phyloP scores from a whole-genome alignment of 2,797 vertebrate genomes.

The Chelon labrosus region DNA sequence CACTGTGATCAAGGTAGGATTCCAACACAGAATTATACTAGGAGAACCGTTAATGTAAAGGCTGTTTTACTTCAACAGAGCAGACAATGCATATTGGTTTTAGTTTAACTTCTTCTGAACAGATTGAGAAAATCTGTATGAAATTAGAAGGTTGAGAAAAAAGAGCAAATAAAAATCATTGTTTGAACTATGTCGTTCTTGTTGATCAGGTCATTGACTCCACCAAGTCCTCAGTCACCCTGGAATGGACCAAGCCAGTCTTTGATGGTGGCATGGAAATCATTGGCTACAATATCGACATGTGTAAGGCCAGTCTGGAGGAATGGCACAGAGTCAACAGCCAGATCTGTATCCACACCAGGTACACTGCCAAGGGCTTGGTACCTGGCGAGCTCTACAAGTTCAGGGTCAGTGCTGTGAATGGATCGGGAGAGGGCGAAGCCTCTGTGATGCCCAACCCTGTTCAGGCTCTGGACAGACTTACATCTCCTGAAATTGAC shows the following conservation, averaged over 20 bases:
- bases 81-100: neutral
- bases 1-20: constrained; percentile 91
- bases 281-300: constrained; percentile 98
- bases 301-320: constrained; percentile 98
- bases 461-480: constrained; percentile 92
- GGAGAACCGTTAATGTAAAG: neutral
- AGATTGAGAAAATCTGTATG: neutral
- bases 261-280: constrained; percentile 98
- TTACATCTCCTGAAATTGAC: constrained; percentile 96
- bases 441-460: constrained; percentile 88
- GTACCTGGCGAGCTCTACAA: constrained; percentile 95
- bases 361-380: constrained; percentile 91
- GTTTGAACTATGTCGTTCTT: constrained; percentile 6
- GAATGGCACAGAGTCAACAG: constrained; percentile 96
- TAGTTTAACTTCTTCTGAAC: no score
- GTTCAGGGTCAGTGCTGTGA: constrained; percentile 96
- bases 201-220: constrained; percentile 85
- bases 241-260: constrained; percentile 97
- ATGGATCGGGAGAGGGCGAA: constrained; percentile 94
- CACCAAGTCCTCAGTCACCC: constrained; percentile 93
- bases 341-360: constrained; percentile 93
- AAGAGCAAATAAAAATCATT: neutral
- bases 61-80: neutral
- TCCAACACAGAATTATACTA: neutral
- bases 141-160: neutral